Base-by-base conservation (phyloP, 1,140 invertebrate genomes). In the Popillia japonica region DNA sequence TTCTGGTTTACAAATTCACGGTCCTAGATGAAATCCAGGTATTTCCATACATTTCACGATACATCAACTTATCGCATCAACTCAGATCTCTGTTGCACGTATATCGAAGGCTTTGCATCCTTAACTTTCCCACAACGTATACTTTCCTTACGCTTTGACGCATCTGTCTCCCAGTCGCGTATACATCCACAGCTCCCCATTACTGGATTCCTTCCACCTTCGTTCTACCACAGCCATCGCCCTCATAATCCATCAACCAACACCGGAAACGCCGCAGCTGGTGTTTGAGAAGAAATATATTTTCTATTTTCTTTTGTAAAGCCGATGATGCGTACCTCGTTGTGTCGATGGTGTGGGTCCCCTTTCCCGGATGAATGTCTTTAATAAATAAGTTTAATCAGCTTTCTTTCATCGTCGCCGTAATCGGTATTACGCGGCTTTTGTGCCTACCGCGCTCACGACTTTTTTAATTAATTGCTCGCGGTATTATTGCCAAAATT, bases 231-330 rank as follows among this genome's bases (percentile, higher is more conserved):
- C 48, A 14, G 48, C 48, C 48, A 17, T 55, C 17, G 14, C 48
- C 48, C 41, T 17, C 40, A 55, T 75, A 75, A 75, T 75, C 74
- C 74, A 75, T 75, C 74, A 34, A 75, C 74, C 20, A 27, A 42
- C 23, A 55, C 44, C 41, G 74, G 74, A 75, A 75, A 40, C 55
- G 55, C 44, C 72, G 40, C 61, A 68, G 61, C 61, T 68, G 74
- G 74, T 75, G 74, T 42, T 75, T 75, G 74, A 40, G 44, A 75
- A 55, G 74, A 75, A 75, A 75, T 75, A 75, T 55, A 55, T 75
- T 75, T 75, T 55, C 74, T 75, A 75, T 75, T 75, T 75, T 75
- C 74, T 55, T 75, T 75, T 75, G 74, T 75, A 55, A 55, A 55
- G 48, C 48, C 48, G 48, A 55, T 17, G 48, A 14, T 34, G 27